Evolutionary conservation across 2,113 vertebrate species (phyloP).

Genomic region (Microtus pennsylvanicus): DNA sequence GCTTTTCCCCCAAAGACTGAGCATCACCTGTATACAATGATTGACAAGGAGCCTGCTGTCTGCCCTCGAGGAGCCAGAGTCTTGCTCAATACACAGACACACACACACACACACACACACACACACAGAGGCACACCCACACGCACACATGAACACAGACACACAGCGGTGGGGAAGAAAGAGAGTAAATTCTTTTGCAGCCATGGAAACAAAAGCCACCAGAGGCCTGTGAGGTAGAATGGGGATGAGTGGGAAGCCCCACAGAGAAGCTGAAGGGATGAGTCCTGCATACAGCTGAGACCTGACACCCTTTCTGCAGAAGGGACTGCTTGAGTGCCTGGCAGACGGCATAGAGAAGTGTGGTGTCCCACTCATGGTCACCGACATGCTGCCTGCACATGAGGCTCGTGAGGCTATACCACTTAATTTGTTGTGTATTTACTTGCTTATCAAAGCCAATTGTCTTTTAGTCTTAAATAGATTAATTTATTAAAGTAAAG

Average conservation of each 20-base stretch:
- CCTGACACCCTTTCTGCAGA: background rate
- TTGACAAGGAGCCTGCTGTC: background rate
- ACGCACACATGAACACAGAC: background rate
- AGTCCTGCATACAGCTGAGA: background rate
- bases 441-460: background rate
- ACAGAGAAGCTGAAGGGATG: background rate
- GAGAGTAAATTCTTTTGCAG: background rate
- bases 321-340: too few species aligned
- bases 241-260: background rate
- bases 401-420: background rate
- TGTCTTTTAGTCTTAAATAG: conserved; percentile 1
- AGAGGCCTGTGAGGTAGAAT: background rate
- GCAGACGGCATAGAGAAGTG: background rate
- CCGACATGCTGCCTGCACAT: background rate
- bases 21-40: background rate
- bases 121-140: background rate
- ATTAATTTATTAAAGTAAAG: conserved; percentile 3
- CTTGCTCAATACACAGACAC: background rate
- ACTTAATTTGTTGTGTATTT: background rate
- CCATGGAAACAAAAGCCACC: background rate
- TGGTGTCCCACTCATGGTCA: background rate
- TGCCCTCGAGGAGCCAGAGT: background rate
- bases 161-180: background rate
- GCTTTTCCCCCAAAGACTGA: background rate
- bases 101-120: background rate